A percentile compares a stretch with the other conserved stretches of the same genome.
Evolutionary conservation across 1,140 invertebrate genomes (phyloP).

Genomic region (Lepidurus couesii): DNA sequence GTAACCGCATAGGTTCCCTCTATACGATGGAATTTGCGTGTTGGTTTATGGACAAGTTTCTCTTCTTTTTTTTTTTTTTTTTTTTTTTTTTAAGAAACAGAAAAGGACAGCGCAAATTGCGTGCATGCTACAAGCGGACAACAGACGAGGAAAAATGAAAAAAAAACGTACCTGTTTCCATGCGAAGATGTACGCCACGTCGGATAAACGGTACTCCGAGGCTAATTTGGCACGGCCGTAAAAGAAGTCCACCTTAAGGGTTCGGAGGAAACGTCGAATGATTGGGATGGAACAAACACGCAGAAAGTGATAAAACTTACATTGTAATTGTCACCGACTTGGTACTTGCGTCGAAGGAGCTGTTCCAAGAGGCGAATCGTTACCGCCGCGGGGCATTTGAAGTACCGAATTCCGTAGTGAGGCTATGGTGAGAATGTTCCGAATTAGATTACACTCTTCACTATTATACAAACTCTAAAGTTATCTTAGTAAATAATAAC

Average conservation of each 20-base stretch:
- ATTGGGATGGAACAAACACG: no score
- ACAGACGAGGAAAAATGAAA: neutral
- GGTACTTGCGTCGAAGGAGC: slow-evolving; percentile 31
- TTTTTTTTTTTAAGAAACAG: neutral
- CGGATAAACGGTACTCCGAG: slow-evolving; percentile 33
- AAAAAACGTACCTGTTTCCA: slow-evolving; percentile 33
- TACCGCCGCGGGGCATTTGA: slow-evolving; percentile 33
- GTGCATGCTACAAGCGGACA: neutral
- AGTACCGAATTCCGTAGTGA: slow-evolving; percentile 28
- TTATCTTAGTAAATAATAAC: no score
- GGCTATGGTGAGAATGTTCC: neutral
- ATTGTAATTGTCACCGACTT: slow-evolving; percentile 27
- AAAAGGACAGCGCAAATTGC: neutral
- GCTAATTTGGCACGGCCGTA: slow-evolving; percentile 29
- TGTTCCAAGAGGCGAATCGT: slow-evolving; percentile 31
- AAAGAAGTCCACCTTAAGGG: slow-evolving; percentile 24
- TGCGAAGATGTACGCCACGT: slow-evolving; percentile 35
- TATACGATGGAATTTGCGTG: neutral
- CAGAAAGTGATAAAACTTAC: neutral
- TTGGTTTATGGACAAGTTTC: neutral
- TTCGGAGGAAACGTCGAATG: neutral
- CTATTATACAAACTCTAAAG: no score
- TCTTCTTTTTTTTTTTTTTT: neutral
- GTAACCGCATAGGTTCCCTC: slow-evolving; percentile 7
- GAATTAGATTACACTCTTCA: neutral